A percentile compares a stretch with the other conserved stretches of the same genome.
Evolutionary conservation across 2,113 vertebrate genomes (phyloP).

Genomic region (Cyprinus carpio): DNA sequence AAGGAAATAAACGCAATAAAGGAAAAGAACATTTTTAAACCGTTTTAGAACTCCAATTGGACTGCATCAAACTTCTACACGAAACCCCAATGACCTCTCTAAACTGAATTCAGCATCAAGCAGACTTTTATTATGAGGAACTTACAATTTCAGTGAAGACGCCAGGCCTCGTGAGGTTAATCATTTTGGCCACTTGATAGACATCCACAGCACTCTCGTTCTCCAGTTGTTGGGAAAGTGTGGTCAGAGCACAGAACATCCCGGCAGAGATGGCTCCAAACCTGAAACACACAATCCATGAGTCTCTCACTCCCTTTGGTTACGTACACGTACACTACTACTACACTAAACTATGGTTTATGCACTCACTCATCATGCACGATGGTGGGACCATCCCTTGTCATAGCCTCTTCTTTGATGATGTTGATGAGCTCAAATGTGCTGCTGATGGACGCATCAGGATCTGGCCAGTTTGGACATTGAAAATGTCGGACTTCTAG

Average conservation of each 20-base stretch:
- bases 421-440: constrained; percentile 98
- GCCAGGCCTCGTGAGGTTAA: constrained; percentile 98
- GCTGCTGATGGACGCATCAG: constrained; percentile 94
- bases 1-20: background rate
- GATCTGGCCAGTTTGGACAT: constrained; percentile 98
- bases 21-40: too few relatives aligned
- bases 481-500: constrained; percentile 98
- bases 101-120: background rate
- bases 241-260: constrained; percentile 93
- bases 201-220: constrained; percentile 94
- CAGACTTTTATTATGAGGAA: constrained; percentile 42
- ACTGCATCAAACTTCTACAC: background rate
- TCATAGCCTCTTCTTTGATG: constrained; percentile 98
- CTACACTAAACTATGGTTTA: background rate
- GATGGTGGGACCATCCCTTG: constrained; percentile 95
- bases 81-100: background rate
- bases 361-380: constrained; percentile 95
- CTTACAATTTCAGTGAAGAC: constrained; percentile 99
- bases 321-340: background rate
- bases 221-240: constrained; percentile 95
- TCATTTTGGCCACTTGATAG: constrained; percentile 99
- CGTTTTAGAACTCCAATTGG: background rate
- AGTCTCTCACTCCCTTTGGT: background rate
- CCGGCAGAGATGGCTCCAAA: constrained; percentile 94
- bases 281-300: constrained; percentile 68